These are phyloP conservation scores for Porites cylindrica DNA, from an alignment of 92 coral and sea anemone species.

Conservation along the genomic window DNA sequence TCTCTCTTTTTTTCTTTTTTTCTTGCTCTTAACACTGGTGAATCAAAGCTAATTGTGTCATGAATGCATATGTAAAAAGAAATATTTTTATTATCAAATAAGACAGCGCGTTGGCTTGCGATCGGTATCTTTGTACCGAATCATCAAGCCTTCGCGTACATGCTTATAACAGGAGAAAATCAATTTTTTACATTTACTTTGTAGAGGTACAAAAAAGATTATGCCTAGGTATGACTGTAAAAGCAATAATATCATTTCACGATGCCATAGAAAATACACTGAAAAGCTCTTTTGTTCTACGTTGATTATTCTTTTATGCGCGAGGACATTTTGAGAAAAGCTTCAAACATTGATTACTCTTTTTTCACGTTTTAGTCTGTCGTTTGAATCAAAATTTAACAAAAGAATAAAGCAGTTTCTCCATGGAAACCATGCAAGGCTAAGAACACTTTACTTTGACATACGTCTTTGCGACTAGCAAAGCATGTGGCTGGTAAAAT, in stretches of 20 bases:
- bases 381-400: not conserved
- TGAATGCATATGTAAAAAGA: conserved; percentile 13
- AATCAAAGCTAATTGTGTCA: conserved; percentile 31
- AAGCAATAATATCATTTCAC: conserved; percentile 7
- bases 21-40: conserved; percentile 2
- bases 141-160: not conserved
- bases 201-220: not conserved
- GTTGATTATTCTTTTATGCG: conserved; percentile 15
- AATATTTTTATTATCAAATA: conserved; percentile 15
- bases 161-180: not conserved
- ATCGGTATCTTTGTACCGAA: not conserved
- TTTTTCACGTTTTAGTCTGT: conserved; percentile 7
- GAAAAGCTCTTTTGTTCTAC: conserved; percentile 14
- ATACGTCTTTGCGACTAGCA: conserved; percentile 5
- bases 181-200: not conserved
- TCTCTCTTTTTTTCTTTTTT: not conserved
- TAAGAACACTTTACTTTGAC: not conserved
- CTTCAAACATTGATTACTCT: conserved; percentile 23
- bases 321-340: conserved; percentile 15
- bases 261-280: not conserved
- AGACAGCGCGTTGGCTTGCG: not conserved
- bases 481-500: conserved; percentile 13
- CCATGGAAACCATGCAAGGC: not conserved
- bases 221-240: not conserved
- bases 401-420: conserved; percentile 22